Conservation (phyloP, 2,888 invertebrate species). For the Andrena hattorfiana region DNA sequence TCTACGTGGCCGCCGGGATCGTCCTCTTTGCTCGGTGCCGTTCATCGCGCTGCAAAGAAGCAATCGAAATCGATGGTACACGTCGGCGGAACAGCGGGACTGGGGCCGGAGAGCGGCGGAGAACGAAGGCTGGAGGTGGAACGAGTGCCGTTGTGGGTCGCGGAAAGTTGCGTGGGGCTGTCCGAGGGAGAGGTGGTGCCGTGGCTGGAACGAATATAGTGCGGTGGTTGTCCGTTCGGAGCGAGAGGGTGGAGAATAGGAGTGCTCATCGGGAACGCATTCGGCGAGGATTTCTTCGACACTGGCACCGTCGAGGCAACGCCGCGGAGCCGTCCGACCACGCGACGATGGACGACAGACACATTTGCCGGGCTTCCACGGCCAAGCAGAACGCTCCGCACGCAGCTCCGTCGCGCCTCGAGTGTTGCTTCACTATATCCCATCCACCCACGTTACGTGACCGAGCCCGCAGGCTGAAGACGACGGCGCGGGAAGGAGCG, state of each 20-base stretch:
- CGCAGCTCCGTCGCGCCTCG: neutral
- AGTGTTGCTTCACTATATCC: neutral
- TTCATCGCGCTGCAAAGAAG: neutral
- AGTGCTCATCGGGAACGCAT: no score
- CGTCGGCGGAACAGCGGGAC: neutral
- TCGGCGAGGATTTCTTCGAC: neutral
- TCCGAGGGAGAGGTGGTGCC: no score
- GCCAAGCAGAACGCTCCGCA: neutral
- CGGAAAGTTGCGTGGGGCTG: no score
- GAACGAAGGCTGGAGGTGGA: no score
- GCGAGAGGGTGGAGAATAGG: no score
- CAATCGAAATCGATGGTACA: constrained; percentile 1
- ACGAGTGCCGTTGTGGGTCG: no score
- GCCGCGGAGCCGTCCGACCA: neutral
- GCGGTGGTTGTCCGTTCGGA: no score
- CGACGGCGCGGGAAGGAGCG: constrained; percentile 15
- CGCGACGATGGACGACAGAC: neutral
- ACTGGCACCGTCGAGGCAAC: neutral
- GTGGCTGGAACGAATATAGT: no score
- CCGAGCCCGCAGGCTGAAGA: neutral
- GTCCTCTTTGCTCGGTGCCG: neutral
- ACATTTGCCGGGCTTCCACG: neutral
- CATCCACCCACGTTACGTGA: neutral
- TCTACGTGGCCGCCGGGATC: neutral
- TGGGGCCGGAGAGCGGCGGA: no score